Conservation (phyloP, 2,113 vertebrate genomes). For the Ophthalmotilapia sp. region DNA sequence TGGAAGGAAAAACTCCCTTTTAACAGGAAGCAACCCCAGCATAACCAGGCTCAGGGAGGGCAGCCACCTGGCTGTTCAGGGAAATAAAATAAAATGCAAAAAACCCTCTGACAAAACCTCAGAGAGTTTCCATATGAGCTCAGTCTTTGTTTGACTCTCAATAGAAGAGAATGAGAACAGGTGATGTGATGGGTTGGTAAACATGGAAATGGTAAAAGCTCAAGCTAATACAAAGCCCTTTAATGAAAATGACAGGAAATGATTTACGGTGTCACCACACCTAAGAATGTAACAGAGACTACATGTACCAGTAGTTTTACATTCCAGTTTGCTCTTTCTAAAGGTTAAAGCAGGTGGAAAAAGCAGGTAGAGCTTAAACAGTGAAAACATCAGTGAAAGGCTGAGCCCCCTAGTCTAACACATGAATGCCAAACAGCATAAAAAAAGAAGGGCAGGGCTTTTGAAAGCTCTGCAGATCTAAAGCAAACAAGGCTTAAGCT, state of each 20-base stretch:
- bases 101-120: neutral
- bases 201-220: neutral
- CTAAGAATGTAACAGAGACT: neutral
- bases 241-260: neutral
- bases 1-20: neutral
- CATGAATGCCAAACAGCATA: neutral
- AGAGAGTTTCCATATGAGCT: neutral
- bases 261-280: neutral
- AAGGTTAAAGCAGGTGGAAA: neutral
- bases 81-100: neutral
- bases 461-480: neutral
- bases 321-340: neutral
- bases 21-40: rapidly evolving
- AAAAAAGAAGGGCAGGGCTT: neutral
- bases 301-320: neutral
- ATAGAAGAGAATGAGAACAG: neutral
- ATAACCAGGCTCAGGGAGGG: neutral
- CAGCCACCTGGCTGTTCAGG: rapidly evolving
- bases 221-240: neutral
- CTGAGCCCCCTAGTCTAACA: neutral
- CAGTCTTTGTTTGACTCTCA: neutral
- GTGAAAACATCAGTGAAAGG: neutral
- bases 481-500: neutral
- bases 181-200: neutral
- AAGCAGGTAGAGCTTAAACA: neutral